Percentiles rank a stretch among this genome's conserved stretches.
phyloP scores from a whole-genome alignment of 2,797 vertebrate genomes.

The Hippoglossus hippoglossus region DNA sequence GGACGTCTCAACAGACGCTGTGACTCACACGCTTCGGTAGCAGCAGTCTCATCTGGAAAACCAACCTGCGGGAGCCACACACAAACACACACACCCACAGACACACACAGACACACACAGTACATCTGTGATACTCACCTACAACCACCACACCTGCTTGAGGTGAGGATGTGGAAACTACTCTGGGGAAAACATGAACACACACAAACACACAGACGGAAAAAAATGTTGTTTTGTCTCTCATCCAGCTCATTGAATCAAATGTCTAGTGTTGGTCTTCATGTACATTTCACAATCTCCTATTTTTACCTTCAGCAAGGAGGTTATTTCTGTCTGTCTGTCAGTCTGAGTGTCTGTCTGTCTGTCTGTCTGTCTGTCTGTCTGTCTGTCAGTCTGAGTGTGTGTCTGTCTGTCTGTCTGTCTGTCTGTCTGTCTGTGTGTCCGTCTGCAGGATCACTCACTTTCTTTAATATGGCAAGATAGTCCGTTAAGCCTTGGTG shows the following conservation, averaged over 20 bases:
- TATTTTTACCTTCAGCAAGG: too few species aligned
- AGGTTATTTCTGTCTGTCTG: too few species aligned
- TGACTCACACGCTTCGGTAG: slow-evolving; percentile 76
- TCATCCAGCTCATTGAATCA: not conserved
- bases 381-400: too few species aligned
- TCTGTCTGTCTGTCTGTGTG: too few species aligned
- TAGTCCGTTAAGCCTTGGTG: too few species aligned
- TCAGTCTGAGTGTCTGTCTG: too few species aligned
- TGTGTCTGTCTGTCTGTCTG: too few species aligned
- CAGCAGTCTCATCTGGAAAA: slow-evolving; percentile 78
- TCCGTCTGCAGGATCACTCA: too few species aligned
- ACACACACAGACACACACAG: slow-evolving; percentile 36
- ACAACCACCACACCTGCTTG: slow-evolving; percentile 52
- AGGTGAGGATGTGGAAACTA: slow-evolving; percentile 32
- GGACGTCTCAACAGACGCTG: slow-evolving; percentile 54
- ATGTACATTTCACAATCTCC: too few species aligned
- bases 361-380: too few species aligned
- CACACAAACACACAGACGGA: slow-evolving; percentile 18
- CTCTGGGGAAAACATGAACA: slow-evolving; percentile 26
- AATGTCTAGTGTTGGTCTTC: not conserved
- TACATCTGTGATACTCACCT: slow-evolving; percentile 29
- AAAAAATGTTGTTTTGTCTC: slow-evolving; percentile 2
- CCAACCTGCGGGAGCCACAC: slow-evolving; percentile 49
- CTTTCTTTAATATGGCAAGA: too few species aligned
- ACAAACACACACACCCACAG: slow-evolving; percentile 40